These are phyloP conservation scores for Heterotilapia buettikoferi DNA, from an alignment of 2,113 vertebrate genomes.

Conservation along the genomic window DNA sequence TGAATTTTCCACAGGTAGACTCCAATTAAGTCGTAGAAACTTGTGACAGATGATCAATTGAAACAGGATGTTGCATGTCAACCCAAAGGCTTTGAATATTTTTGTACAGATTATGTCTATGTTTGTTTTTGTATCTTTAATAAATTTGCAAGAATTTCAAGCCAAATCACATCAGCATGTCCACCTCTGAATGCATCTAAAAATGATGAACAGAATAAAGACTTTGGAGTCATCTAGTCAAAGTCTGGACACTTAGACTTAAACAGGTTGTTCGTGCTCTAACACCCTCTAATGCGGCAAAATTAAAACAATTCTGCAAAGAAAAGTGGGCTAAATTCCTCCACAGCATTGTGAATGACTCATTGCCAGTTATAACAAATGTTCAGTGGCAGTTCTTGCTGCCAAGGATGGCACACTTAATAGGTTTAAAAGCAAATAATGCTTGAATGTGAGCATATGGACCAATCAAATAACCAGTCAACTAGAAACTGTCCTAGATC, in stretches of 20 bases:
- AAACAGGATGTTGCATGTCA: not conserved
- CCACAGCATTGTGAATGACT: not conserved
- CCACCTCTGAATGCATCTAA: not conserved
- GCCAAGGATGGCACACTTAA: not conserved
- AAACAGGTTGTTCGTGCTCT: not conserved
- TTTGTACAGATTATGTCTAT: not conserved
- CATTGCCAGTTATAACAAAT: not conserved
- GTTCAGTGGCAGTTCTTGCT: not conserved
- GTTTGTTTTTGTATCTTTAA: not conserved
- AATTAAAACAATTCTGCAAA: not conserved
- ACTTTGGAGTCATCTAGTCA: not conserved
- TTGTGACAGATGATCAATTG: not conserved
- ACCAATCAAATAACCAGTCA: not conserved
- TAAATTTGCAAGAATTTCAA: fast-evolving
- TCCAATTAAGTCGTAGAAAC: not conserved
- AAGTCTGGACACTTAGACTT: not conserved
- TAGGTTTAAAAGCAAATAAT: not conserved
- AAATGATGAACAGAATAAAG: not conserved
- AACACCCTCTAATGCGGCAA: not conserved
- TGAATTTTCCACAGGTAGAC: not conserved
- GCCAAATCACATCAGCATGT: not conserved
- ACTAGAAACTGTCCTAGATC: not conserved
- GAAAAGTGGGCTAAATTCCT: not conserved
- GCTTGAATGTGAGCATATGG: not conserved
- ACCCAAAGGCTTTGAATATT: not conserved